Conservation (phyloP, 1,140 invertebrate genomes). For the Ridgeia piscesae region DNA sequence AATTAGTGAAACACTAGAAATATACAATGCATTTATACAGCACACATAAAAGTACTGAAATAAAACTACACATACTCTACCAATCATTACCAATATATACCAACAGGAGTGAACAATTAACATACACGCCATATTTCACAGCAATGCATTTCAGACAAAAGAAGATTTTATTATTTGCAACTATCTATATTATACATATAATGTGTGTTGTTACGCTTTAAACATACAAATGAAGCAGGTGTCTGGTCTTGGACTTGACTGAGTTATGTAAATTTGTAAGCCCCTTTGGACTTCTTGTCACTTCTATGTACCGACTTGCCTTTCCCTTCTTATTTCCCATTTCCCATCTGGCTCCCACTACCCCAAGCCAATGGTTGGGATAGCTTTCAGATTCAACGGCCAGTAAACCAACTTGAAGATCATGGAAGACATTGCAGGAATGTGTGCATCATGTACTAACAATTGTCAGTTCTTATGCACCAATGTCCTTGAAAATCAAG, state of each 20-base stretch:
- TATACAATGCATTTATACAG: too few species aligned
- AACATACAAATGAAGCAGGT: not conserved
- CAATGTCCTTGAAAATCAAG: too few species aligned
- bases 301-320: too few species aligned
- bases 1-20: too few species aligned
- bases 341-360: not conserved
- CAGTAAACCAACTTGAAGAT: too few species aligned
- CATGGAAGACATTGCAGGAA: too few species aligned
- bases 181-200: not conserved
- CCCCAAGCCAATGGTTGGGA: not conserved
- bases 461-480: too few species aligned
- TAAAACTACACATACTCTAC: not conserved
- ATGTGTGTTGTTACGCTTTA: too few species aligned
- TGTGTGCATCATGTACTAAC: too few species aligned
- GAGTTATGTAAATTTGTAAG: not conserved
- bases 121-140: not conserved
- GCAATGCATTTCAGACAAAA: not conserved
- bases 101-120: not conserved
- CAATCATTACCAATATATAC: not conserved
- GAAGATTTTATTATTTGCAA: not conserved
- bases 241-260: not conserved
- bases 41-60: too few species aligned
- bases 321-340: too few species aligned
- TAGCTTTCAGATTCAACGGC: not conserved
- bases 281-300: not conserved